phyloP scores from a whole-genome alignment of 2,797 vertebrate genomes.

The Rhinella marina region DNA sequence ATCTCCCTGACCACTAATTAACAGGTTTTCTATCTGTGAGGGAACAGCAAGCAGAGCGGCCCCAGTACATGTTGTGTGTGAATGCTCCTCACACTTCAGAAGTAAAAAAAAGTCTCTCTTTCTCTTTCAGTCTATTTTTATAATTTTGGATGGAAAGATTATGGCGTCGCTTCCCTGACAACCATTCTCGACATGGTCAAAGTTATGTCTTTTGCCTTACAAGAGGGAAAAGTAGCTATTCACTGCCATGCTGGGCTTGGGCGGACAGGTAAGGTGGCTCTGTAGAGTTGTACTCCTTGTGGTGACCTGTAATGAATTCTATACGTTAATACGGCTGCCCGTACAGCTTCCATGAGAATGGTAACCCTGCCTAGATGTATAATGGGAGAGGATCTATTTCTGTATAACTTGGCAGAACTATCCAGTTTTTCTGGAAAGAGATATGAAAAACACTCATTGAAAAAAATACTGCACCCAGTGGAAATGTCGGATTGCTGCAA shows the following conservation, averaged over 20 bases:
- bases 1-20: conserved; percentile 16
- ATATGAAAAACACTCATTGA: too few relatives aligned
- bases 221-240: conserved; percentile 93
- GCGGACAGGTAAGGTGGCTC: conserved; percentile 85
- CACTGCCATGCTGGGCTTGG: conserved; percentile 97
- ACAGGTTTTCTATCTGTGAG: not conserved
- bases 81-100: not conserved
- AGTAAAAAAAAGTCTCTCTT: not conserved
- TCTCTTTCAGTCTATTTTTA: conserved; percentile 92
- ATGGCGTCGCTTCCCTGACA: conserved; percentile 94
- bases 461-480: too few relatives aligned
- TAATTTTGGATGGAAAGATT: conserved; percentile 99
- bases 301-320: too few relatives aligned
- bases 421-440: too few relatives aligned
- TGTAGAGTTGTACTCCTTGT: not conserved
- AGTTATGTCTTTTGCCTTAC: conserved; percentile 94
- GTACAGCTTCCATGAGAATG: too few relatives aligned
- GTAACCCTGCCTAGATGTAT: too few relatives aligned
- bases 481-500: too few relatives aligned
- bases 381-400: too few relatives aligned
- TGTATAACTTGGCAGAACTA: too few relatives aligned
- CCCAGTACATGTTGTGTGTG: not conserved
- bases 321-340: too few relatives aligned
- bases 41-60: not conserved
- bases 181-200: conserved; percentile 98